Base-by-base conservation (phyloP, 2,113 vertebrate genomes). In the Chlorocebus sabaeus region DNA sequence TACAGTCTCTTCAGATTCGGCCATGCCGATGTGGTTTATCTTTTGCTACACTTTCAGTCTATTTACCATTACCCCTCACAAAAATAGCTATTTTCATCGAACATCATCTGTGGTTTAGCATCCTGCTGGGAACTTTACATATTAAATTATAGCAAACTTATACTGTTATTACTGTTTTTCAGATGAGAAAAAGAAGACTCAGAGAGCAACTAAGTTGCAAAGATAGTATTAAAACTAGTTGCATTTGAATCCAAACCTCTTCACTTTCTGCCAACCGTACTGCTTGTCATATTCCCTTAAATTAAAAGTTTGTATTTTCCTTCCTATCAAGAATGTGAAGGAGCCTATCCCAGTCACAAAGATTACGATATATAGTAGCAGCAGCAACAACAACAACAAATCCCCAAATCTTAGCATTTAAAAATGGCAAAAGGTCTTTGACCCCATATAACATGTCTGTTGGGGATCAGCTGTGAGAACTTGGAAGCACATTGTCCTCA, bases 401-500 rank as follows among this genome's bases (percentile, higher is more conserved):
- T 7, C 9, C 45, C 35, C 17, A 38, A 79, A 35, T 55, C 14
- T 89, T 78, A 27, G 9, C 61, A 27, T 68, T 82, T 89, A 59
- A 23, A 80, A 91, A 73, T 23, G n/a, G 12, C 3, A 25, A 35
- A 80, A 10, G 27, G 35, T 38, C 38, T 40, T 22, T 45, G 11
- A 25, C 18, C 1, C 61, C 17, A 2, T 32, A 8, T 27, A 38
- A 14, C 11, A 35, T 20, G 35, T 40, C 50, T 22, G 32, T 14
- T 52, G 43, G 59, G 38, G 30, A 6, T 30, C 6, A 3, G 43
- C 14, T 8, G 43, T 6, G 61, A 3, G 67, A 55, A n/a, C 20
- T 30, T 0, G 3, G 55, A 4, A 30, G 20, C 13, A 12, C 22
- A 6, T 25, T 11, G 6, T 25, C 22, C 17, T 81, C 27, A 16